Base-by-base conservation (phyloP, 2,888 invertebrate genomes). In the Tachystola acroxantha region DNA sequence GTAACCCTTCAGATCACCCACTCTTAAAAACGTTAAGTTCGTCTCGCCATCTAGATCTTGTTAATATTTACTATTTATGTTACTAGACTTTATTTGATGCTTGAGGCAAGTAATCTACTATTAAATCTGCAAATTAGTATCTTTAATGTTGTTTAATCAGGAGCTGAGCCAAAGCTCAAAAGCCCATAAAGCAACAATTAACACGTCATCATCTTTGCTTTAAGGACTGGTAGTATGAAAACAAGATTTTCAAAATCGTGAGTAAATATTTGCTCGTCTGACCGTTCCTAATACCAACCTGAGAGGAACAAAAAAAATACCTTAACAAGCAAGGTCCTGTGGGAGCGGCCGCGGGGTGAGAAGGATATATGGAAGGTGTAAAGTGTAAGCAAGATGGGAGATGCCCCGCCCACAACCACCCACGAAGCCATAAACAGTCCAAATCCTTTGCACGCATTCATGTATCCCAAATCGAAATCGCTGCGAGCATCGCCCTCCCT, bases 361-460 rank as follows among this genome's bases (percentile, higher is more conserved):
- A 78, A 42, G 48, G 61, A 57, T 24, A 64, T 69, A 67, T 48
- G 40, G 32, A 48, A 46, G 33, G 29, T 24, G 26, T 35, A 26
- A 42, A 31, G 70, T 45, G 44, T 22, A 64, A 82, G 49, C 46
- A 57, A 57, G 78, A 78, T 46, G 48, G 57, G 51, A 44, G 42
- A 53, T 60, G 81, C 80, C 84, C 77, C 86, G 85, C 86, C 85
- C 79, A 80, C 69, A 81, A 72, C 86, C 86, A 86, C 86, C 85
- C 86, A 86, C 85, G 86, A 79, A 75, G 86, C 70, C 80, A 71
- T 85, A 82, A 86, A 84, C 81, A 84, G 84, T 80, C 82, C 74
- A 84, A 86, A 86, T 84, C 85, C 82, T 82, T 81, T 81, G 84
- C 82, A 82, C 78, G 84, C 77, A 84, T 81, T 80, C 84, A 81